Evolutionary conservation across 2,888 invertebrate genomes (phyloP).

Genomic region (Microctonus brassicae): DNA sequence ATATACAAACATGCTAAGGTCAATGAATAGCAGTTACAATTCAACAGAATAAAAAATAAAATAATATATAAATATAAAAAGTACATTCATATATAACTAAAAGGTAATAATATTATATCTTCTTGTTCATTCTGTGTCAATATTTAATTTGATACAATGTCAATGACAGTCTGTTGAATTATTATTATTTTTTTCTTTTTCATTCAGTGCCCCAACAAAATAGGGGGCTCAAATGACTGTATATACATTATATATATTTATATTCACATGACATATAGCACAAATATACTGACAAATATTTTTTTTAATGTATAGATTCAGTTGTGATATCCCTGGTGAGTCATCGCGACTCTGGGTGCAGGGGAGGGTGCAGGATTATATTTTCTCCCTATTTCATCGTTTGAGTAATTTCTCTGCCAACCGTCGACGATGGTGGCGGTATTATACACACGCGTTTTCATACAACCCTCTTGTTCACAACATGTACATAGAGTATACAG

Average conservation of each 20-base stretch:
- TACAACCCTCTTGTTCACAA: constrained; percentile 24
- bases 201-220: background rate
- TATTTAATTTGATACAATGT: constrained; percentile 9
- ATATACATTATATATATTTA: background rate
- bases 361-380: constrained; percentile 40
- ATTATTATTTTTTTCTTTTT: background rate
- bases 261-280: background rate
- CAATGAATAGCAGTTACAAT: background rate
- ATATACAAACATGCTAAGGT: constrained; percentile 7
- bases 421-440: constrained; percentile 2
- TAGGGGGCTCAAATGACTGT: background rate
- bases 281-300: no score
- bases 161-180: constrained; percentile 19
- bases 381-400: background rate
- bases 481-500: no score
- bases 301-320: constrained; percentile 18
- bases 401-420: constrained; percentile 23
- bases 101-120: background rate
- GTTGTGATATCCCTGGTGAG: constrained; percentile 35
- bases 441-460: background rate
- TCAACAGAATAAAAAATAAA: background rate
- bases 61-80: background rate
- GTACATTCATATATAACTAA: background rate
- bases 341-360: constrained; percentile 29
- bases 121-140: background rate